Evolutionary conservation across 2,888 invertebrate genomes (phyloP).

Genomic region (Camptogramma bilineatum): DNA sequence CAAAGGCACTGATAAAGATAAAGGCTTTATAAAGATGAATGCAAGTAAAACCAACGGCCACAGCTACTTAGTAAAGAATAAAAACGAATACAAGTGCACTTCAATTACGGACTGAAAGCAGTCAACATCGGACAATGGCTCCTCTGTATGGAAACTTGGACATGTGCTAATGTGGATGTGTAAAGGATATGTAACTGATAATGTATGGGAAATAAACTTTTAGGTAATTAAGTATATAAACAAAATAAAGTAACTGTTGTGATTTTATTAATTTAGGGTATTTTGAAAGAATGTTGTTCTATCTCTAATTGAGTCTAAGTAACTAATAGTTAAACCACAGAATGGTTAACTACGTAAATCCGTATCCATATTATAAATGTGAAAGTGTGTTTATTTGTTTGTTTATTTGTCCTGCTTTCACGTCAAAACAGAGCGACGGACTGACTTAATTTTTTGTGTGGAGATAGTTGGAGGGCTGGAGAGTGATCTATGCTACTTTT

Average conservation of each 20-base stretch:
- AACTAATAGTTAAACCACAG: too few relatives aligned
- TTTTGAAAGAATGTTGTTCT: background rate
- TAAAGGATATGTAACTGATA: constrained; percentile 25
- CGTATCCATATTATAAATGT: too few relatives aligned
- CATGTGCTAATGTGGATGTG: constrained; percentile 53
- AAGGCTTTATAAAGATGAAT: too few relatives aligned
- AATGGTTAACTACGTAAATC: too few relatives aligned
- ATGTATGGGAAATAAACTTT: constrained; percentile 15
- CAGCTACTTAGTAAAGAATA: background rate
- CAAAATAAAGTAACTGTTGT: background rate
- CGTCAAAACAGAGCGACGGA: too few relatives aligned
- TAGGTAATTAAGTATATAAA: background rate
- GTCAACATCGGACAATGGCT: constrained; percentile 44
- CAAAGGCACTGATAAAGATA: too few relatives aligned
- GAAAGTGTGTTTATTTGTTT: too few relatives aligned
- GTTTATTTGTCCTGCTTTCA: too few relatives aligned
- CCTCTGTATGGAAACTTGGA: constrained; percentile 49
- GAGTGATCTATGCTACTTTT: too few relatives aligned
- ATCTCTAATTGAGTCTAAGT: too few relatives aligned
- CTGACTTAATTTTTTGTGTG: too few relatives aligned
- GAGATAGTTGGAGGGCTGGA: too few relatives aligned
- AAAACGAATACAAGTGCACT: constrained; percentile 26
- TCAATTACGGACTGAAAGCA: constrained; percentile 26
- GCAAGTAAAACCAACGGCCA: background rate
- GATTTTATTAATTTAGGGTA: background rate